phyloP scores from a whole-genome alignment of 1,140 invertebrate genomes.

The Leptinotarsa defecta region DNA sequence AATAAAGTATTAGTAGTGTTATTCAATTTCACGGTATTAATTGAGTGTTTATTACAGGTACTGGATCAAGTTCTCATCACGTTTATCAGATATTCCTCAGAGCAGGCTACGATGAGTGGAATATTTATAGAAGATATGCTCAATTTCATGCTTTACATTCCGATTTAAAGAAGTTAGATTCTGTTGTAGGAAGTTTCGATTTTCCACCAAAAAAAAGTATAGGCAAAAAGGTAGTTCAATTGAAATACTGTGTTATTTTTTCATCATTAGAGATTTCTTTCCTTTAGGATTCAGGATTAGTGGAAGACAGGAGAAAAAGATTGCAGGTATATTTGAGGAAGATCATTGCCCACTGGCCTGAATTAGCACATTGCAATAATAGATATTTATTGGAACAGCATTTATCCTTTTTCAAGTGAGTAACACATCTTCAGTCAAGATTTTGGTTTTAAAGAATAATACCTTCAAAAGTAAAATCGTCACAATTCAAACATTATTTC shows the following conservation, averaged over 20 bases:
- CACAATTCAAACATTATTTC: not conserved
- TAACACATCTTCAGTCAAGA: conserved; percentile 22
- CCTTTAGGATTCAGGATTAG: conserved; percentile 75
- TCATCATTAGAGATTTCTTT: not conserved
- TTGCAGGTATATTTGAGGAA: conserved; percentile 80
- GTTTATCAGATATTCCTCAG: conserved; percentile 90
- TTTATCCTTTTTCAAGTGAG: conserved; percentile 82
- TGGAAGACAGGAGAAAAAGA: conserved; percentile 75
- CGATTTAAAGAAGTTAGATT: conserved; percentile 81
- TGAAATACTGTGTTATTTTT: too few species aligned
- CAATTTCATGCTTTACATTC: conserved; percentile 85
- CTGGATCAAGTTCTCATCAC: conserved; percentile 71
- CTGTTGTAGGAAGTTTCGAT: conserved; percentile 77
- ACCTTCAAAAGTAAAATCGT: not conserved
- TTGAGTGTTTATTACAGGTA: conserved; percentile 38
- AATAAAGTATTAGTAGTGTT: too few species aligned
- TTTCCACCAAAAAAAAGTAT: conserved; percentile 94
- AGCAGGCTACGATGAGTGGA: conserved; percentile 89
- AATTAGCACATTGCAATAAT: conserved; percentile 69
- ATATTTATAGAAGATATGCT: conserved; percentile 88
- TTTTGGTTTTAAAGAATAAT: not conserved
- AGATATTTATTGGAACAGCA: conserved; percentile 73
- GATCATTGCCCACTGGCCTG: conserved; percentile 74
- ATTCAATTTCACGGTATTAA: too few species aligned
- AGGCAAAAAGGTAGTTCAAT: conserved; percentile 76